Evolutionary conservation across 2,113 vertebrate genomes (phyloP), one percentile per base, ranked within the genome.

Genomic region (Pachypanchax playfairii): DNA sequence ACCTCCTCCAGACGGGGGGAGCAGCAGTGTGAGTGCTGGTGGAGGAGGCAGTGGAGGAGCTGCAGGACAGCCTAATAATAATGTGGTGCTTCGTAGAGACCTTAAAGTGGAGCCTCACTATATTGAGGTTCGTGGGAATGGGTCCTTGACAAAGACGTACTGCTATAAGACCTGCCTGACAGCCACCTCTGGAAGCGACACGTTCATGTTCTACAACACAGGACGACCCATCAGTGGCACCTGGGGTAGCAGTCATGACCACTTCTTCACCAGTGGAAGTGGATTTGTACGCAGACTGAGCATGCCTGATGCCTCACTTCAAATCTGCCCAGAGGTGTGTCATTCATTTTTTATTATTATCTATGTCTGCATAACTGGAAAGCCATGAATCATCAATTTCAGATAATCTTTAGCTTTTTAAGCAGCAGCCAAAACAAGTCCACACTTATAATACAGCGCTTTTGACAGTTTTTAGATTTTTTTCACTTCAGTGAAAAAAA

Each of bases 171-270:
- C 96, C 50, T 98, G 95, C 62, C 87, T 98, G 83, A 96, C 96
- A 1, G 93, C 95, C 41, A 96, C 96, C 25, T 98, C 96, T 3
- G 96, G 95, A 91, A 98, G 96, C 62, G 96, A 98, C 85, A 97
- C 95, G 28, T 98, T 99, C 89, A 97, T 99, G 96, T 99, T 99
- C 92, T 98, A 98, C 92, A 97, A 98, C 87, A 98, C 96, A 5
- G 96, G 95, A 67, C 93, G 92, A 24, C 95, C 95, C 63, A 88
- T 94, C 77, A 96, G 94, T 47, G 94, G 94, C 70, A 94, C 94
- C 78, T 92, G 93, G 83, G 88, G 94, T 73, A 90, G 88, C 29
- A 87, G 88, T 3, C 86, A 94, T 1, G 97, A 99, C 77, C 95
- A 95, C 77, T 95, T 96, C 87, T 94, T 96, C 87, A 97, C 95